Conservation (phyloP, 2,888 invertebrate genomes). For the Myopa testacea region DNA sequence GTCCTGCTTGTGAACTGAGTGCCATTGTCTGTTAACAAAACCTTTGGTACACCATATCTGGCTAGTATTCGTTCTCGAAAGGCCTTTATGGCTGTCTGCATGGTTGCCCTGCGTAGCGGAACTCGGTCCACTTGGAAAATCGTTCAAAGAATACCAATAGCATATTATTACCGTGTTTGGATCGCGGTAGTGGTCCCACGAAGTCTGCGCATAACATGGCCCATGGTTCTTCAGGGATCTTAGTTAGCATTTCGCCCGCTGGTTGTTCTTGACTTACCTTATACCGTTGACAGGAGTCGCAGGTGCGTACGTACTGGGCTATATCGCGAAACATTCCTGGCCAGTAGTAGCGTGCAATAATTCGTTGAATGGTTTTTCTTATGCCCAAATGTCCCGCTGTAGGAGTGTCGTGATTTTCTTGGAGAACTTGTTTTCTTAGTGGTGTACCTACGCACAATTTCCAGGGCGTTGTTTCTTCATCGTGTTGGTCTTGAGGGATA, state of each 20-base stretch:
- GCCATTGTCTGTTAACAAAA: constrained; percentile 33
- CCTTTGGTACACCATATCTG: background rate
- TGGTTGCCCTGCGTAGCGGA: background rate
- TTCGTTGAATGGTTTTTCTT: constrained; percentile 27
- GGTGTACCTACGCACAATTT: background rate
- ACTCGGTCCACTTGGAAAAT: constrained; percentile 16
- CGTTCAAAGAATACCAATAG: background rate
- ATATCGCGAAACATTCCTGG: constrained; percentile 22
- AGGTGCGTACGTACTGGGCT: background rate
- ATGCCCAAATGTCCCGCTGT: constrained; percentile 24
- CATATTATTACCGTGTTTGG: background rate
- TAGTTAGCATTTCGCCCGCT: too few relatives aligned
- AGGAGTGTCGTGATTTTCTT: constrained; percentile 24
- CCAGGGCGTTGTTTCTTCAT: background rate
- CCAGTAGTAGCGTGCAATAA: constrained; percentile 1
- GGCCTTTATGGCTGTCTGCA: background rate
- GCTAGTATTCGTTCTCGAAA: background rate
- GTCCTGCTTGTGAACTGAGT: constrained; percentile 21
- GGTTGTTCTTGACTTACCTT: too few relatives aligned
- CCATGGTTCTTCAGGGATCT: constrained; percentile 27
- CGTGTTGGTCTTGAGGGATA: too few relatives aligned
- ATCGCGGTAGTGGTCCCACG: background rate
- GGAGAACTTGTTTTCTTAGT: background rate
- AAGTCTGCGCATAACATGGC: constrained; percentile 26
- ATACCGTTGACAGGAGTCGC: too few relatives aligned